Percentiles rank a stretch among this genome's conserved stretches.
phyloP scores from a whole-genome alignment of 2,113 vertebrate species.

The Tragelaphus scriptus region DNA sequence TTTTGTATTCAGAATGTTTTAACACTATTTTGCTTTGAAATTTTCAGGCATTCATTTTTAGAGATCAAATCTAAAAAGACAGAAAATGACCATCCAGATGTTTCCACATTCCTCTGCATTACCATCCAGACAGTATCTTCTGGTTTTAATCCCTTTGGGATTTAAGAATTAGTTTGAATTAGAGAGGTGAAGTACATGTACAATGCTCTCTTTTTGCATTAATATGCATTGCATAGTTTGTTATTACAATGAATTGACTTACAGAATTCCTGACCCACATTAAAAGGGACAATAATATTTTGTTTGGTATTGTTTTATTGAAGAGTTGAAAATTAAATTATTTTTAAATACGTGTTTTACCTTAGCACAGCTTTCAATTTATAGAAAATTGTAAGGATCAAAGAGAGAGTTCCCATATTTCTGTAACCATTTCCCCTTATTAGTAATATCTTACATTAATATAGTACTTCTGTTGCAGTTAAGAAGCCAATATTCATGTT shows the following conservation, averaged over 20 bases:
- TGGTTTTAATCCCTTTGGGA: neutral
- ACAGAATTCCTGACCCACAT: neutral
- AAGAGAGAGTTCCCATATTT: neutral
- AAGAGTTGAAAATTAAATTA: neutral
- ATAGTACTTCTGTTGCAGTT: neutral
- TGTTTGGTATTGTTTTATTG: neutral
- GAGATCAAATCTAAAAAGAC: neutral
- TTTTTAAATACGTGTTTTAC: neutral
- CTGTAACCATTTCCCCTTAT: neutral
- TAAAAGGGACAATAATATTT: neutral
- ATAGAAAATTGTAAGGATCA: neutral
- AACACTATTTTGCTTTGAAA: neutral
- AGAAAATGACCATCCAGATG: neutral
- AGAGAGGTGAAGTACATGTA: neutral
- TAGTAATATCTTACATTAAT: neutral
- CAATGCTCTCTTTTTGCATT: neutral
- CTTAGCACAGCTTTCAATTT: neutral
- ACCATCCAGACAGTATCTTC: neutral
- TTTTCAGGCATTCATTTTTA: neutral
- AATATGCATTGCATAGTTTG: neutral
- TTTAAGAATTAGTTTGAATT: neutral
- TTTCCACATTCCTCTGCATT: neutral
- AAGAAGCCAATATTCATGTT: neutral
- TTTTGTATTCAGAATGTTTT: neutral
- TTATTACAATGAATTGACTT: neutral